Evolutionary conservation across 2,113 vertebrate genomes (phyloP).

Genomic region (Oryctolagus cuniculus): DNA sequence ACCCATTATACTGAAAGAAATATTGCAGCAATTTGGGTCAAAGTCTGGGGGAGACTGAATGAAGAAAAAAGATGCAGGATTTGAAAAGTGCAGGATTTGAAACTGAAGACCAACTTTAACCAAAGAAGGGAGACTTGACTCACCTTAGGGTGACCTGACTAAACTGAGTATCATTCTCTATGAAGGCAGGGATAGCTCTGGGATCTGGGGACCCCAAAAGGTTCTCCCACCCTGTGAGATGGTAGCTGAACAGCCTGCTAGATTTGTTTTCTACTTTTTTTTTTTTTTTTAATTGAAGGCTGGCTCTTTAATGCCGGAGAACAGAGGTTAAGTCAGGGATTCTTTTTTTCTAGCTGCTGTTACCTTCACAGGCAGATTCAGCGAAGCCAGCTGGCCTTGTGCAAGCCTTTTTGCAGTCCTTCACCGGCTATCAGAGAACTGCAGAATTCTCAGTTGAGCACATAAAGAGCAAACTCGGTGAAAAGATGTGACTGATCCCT

Average conservation of each 20-base stretch:
- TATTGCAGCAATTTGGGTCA: neutral
- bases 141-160: constrained; percentile 27
- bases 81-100: neutral
- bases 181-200: constrained; percentile 13
- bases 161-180: constrained; percentile 52
- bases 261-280: constrained; percentile 29
- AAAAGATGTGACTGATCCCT: constrained; percentile 18
- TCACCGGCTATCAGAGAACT: constrained; percentile 37
- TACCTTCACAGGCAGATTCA: constrained; percentile 24
- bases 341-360: neutral
- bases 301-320: constrained; percentile 21
- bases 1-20: neutral
- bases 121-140: neutral
- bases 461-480: neutral
- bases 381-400: neutral
- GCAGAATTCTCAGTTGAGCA: neutral
- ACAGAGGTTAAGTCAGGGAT: constrained; percentile 65
- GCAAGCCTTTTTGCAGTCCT: neutral
- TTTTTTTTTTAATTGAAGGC: neutral
- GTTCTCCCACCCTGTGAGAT: neutral
- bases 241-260: neutral
- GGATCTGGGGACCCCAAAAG: constrained; percentile 50
- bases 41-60: neutral
- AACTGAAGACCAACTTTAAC: neutral
- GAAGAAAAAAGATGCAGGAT: neutral